Conservation (phyloP, 2,888 invertebrate genomes). For the Brenthis hecate region DNA sequence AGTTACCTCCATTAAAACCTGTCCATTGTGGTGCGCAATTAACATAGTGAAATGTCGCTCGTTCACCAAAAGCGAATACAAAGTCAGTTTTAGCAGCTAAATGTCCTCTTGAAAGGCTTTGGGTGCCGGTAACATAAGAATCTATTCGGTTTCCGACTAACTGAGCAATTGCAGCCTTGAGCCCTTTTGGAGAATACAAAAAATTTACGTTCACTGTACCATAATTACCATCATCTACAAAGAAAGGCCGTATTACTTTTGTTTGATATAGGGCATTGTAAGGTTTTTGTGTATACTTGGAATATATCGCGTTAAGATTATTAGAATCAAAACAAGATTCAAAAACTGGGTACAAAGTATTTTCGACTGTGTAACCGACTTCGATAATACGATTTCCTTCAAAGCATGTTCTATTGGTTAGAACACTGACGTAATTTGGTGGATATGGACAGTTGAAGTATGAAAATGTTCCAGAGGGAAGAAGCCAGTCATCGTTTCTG, state of each 20-base stretch:
- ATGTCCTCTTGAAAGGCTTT: conserved; percentile 83
- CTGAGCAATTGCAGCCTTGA: conserved; percentile 55
- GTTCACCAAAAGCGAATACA: conserved; percentile 81
- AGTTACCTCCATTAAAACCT: conserved; percentile 83
- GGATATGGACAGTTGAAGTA: conserved; percentile 54
- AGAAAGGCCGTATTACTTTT: conserved; percentile 63
- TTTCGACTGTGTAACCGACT: conserved; percentile 64
- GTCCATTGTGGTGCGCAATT: conserved; percentile 88
- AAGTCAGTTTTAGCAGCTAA: conserved; percentile 85
- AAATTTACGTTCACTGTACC: conserved; percentile 55
- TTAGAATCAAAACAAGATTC: conserved; percentile 69
- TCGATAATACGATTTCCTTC: conserved; percentile 58
- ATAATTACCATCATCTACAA: conserved; percentile 58
- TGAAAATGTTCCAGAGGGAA: conserved; percentile 52
- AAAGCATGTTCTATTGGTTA: conserved; percentile 61
- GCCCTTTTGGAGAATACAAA: conserved; percentile 62
- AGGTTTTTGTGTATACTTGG: conserved; percentile 69
- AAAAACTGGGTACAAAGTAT: conserved; percentile 61
- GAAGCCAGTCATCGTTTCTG: conserved; percentile 62
- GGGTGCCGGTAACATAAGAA: conserved; percentile 65
- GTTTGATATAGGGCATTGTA: conserved; percentile 70
- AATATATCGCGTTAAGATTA: conserved; percentile 57
- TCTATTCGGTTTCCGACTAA: conserved; percentile 56
- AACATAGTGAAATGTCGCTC: conserved; percentile 84
- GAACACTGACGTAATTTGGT: conserved; percentile 56